Base-by-base conservation (phyloP, 2,888 invertebrate species). In the Noctuana brunneofusca region DNA sequence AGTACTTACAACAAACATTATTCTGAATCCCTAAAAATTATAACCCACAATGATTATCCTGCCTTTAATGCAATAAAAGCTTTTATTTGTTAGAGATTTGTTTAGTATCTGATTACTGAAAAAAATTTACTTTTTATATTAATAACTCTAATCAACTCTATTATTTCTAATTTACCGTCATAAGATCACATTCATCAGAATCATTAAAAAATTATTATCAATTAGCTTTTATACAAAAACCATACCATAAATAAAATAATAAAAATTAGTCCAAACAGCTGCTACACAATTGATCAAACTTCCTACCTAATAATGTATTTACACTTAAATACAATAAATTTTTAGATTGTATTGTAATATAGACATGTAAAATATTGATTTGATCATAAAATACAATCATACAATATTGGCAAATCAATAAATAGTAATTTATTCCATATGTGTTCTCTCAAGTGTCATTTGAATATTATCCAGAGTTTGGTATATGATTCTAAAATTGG, bases 401-500 rank as follows among this genome's bases (percentile, higher is more conserved):
- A 58, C 56, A 66, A 65, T 64, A 53, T 41, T 38, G 12, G 32
- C 32, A 65, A 59, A 59, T 64, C 54, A 62, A 62, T 64, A 50
- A 62, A 62, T 64, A 50, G 50, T 65, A 62, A 64, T 70, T 81
- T 77, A 90, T 69, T 90, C 89, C 69, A 79, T 75, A 72, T 86
- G 81, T 79, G 83, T 86, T 81, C 89, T 85, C 83, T 92, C 92
- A 65, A 92, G 76, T 76, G 89, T 89, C 69, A 89, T 66, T 79
- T 92, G 92, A 73, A 96, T 95, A 74, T 93, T 94, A 78, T 96
- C 95, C 70, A 97, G 91, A 63, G 95, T 95, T 75, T 96, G 95
- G 80, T 96, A 95, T 75, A 97, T 96, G 64, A 94, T 93, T 74
- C 95, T 93, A 84, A 99, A 99, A 75, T 96, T 94, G 9, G 98